Evolutionary conservation across 2,888 invertebrate genomes (phyloP), one percentile per base, ranked within the genome.

Genomic region (Drosophila pseudotalamancana): DNA sequence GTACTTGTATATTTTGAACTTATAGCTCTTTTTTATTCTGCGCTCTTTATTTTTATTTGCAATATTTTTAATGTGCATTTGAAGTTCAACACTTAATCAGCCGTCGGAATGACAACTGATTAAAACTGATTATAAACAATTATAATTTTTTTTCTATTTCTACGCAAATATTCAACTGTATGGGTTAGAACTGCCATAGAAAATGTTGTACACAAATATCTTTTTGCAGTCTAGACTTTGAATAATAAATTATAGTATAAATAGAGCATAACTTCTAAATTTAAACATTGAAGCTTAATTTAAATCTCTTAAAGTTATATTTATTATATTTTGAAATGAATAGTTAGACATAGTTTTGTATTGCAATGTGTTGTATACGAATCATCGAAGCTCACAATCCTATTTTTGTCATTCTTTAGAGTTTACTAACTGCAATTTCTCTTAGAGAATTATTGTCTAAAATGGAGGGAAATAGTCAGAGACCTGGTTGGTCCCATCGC

Each of bases 401-500:
- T n/a, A n/a, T n/a, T n/a, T n/a, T n/a, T 11, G 0, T 34, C 14
- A n/a, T 23, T 23, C 6, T 34, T n/a, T 16, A 11, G 11, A 19
- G 32, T 23, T 6, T 11, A 16, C 8, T 31, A n/a, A 9, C 42
- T 23, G 9, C 6, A 14, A 23, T 21, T 25, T 0, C 6, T 11
- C 11, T 3, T 14, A 16, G 6, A 8, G 9, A 5, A 11, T 2
- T 12, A 14, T 16, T 12, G n/a, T 18, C 9, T 18, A 19, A 37
- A 9, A 70, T 72, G 72, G 63, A 48, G 1, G 35, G 29, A 8
- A 54, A 32, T 29, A 57, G 51, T 23, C 48, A 59, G 2, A 46
- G 18, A 6, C 11, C 51, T 1, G 25, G 18, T 2, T 87, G 79
- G 81, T 21, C 68, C 1, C 68, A 82, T 4, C 71, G 88, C 21